phyloP scores from a whole-genome alignment of 1,140 invertebrate genomes.

The Drosophila aff. region DNA sequence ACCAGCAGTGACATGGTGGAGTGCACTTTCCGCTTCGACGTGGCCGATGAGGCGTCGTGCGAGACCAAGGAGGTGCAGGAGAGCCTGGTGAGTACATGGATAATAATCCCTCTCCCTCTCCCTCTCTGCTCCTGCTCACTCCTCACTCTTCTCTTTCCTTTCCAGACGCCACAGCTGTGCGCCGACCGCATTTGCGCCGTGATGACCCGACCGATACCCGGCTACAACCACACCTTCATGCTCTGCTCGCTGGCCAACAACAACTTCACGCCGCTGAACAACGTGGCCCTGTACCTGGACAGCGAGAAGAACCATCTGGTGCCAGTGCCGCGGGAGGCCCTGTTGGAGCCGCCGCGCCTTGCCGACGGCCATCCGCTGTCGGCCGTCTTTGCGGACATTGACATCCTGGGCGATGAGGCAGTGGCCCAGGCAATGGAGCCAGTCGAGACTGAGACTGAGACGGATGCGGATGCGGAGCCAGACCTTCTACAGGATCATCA shows the following conservation, averaged over 20 bases:
- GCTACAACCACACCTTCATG: constrained; percentile 88
- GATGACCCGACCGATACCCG: constrained; percentile 72
- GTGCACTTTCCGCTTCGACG: constrained; percentile 5
- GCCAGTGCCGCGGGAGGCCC: constrained; percentile 82
- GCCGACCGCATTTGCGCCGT: constrained; percentile 71
- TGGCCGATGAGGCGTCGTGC: constrained; percentile 14
- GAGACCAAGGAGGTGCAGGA: constrained; percentile 41
- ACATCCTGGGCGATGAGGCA: constrained; percentile 50
- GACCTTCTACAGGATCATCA: background rate
- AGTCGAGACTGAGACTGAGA: constrained; percentile 1
- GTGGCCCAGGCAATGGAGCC: constrained; percentile 49
- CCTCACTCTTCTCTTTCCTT: background rate
- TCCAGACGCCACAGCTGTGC: constrained; percentile 43
- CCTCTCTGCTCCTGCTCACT: background rate
- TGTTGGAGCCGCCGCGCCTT: constrained; percentile 72
- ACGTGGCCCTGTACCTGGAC: constrained; percentile 88
- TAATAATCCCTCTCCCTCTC: background rate
- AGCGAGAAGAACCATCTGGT: constrained; percentile 86
- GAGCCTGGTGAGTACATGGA: background rate
- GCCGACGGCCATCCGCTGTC: constrained; percentile 64
- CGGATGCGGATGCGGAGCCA: background rate
- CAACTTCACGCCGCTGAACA: constrained; percentile 89
- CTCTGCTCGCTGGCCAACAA: constrained; percentile 89
- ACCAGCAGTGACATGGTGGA: constrained; percentile 12
- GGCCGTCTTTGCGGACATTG: constrained; percentile 59